Conservation (phyloP, 2,888 invertebrate genomes). For the Patella pellucida region DNA sequence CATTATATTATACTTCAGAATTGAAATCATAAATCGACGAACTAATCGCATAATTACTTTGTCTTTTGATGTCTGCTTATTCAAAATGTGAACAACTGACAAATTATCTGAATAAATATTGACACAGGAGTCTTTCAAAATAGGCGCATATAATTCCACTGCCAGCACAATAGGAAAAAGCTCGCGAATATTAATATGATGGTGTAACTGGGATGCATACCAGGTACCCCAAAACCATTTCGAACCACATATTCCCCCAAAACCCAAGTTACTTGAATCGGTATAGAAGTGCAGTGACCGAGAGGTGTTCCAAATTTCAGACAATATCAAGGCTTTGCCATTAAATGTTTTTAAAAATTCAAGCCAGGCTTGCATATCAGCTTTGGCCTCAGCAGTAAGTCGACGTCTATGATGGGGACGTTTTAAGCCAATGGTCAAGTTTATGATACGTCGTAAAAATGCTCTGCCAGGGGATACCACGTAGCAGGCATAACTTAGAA, state of each 20-base stretch:
- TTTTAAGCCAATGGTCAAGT: constrained; percentile 19
- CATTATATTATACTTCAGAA: constrained; percentile 13
- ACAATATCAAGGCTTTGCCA: no score
- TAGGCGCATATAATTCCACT: background rate
- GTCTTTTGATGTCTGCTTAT: constrained; percentile 16
- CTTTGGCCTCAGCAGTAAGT: background rate
- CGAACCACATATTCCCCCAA: background rate
- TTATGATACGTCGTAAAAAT: constrained; percentile 16
- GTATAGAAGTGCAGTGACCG: background rate
- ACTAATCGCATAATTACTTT: constrained; percentile 26
- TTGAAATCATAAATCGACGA: constrained; percentile 13
- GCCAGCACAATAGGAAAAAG: background rate
- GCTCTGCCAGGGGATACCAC: background rate
- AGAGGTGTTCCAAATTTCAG: background rate
- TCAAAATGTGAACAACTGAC: constrained; percentile 20
- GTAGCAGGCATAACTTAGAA: no score
- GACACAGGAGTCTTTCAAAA: background rate
- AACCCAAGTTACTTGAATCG: background rate
- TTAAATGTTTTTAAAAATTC: no score
- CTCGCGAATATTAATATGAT: background rate
- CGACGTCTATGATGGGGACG: background rate
- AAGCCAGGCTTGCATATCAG: no score
- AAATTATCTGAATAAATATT: constrained; percentile 16
- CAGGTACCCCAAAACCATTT: background rate
- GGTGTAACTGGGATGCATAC: background rate